Percentiles rank a stretch among this genome's conserved stretches.
Conservation (phyloP, 2,888 invertebrate species). For the Mythimna vitellina region DNA sequence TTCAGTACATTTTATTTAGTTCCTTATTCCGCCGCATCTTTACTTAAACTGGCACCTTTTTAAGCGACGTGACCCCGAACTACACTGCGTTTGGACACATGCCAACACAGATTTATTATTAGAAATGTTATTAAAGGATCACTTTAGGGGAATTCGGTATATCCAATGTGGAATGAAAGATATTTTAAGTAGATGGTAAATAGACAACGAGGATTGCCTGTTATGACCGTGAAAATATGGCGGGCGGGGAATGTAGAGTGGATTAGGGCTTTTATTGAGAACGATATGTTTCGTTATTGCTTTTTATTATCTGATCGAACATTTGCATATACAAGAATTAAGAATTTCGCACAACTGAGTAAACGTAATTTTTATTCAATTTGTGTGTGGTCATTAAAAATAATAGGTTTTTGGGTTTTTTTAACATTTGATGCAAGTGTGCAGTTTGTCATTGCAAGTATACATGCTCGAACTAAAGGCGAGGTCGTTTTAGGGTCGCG, state of each 20-base stretch:
- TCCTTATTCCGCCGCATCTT: conserved; percentile 6
- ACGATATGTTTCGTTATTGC: background rate
- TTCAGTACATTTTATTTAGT: conserved; percentile 17
- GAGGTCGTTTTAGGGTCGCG: too few relatives aligned
- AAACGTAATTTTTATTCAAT: too few relatives aligned
- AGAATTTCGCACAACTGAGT: too few relatives aligned
- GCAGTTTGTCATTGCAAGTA: too few relatives aligned
- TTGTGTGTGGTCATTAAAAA: too few relatives aligned
- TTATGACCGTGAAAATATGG: conserved; percentile 46
- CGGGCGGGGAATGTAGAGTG: background rate
- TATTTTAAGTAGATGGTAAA: conserved; percentile 30
- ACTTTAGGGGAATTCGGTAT: conserved; percentile 54
- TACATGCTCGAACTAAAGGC: too few relatives aligned
- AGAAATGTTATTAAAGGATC: conserved; percentile 62
- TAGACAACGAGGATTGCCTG: conserved; percentile 20
- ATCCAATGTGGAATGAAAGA: conserved; percentile 52
- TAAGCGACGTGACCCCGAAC: conserved; percentile 57
- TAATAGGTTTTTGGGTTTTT: too few relatives aligned
- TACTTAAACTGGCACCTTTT: conserved; percentile 32
- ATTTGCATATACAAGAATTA: too few relatives aligned
- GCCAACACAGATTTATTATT: conserved; percentile 60
- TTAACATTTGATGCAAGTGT: too few relatives aligned
- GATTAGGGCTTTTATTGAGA: conserved; percentile 25
- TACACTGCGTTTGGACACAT: conserved; percentile 49
- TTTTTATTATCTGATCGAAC: too few relatives aligned